Evolutionary conservation across 2,113 vertebrate species (phyloP), one percentile per base, ranked within the genome.

Genomic region (Brachyistius frenatus): DNA sequence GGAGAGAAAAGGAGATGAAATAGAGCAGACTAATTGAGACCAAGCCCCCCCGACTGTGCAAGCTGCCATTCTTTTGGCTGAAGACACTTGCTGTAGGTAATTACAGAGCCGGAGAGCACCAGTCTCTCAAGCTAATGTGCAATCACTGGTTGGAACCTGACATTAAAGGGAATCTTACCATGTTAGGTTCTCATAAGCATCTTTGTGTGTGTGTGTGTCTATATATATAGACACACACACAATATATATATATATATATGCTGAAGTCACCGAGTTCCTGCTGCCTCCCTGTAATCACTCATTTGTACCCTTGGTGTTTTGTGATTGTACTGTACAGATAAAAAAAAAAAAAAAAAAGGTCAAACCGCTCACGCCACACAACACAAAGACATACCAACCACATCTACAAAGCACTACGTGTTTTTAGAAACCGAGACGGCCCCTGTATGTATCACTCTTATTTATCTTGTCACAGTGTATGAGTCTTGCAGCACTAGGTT

Each of bases 101-200:
- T 93, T 92, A 92, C 88, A 86, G 83, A 54, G 86, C 81, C 47
- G 66, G 63, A 67, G 80, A 76, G 82, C 70, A 70, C 52, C 84
- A 75, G 85, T 86, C 91, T 89, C 81, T 89, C 91, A 86, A 78
- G 71, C 73, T 91, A 90, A 92, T 88, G 82, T 87, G 90, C 91
- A 91, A 89, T 93, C 88, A 73, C 78, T 86, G 85, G 88, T 85
- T 85, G 71, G 84, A 89, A 84, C 82, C 88, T 86, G 78, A 81
- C 83, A 92, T 93, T 91, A 91, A 84, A 90, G 79, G 7, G 61
- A 89, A 78, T 81, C 78, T 78, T 37, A 62, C 75, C 73, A 73
- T 69, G 75, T 90, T 80, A 86, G 83, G 82, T 85, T 88, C 86
- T 66, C 74, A 75, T 76, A 81, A 86, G 88, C 61, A 33, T 70